phyloP scores from a whole-genome alignment of 2,797 vertebrate species.

The Sciurus vulgaris region DNA sequence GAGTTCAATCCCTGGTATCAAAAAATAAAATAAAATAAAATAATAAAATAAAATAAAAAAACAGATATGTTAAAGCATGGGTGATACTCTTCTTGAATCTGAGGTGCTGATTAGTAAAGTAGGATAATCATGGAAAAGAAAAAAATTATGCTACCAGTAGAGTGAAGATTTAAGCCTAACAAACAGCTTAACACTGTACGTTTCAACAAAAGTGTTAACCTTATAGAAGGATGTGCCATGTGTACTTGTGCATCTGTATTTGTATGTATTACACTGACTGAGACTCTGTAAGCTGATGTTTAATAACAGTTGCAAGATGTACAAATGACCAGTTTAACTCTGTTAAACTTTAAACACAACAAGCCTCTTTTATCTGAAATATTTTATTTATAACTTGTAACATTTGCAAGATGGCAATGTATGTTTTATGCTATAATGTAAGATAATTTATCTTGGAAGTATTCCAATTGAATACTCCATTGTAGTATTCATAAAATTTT shows the following conservation, averaged over 20 bases:
- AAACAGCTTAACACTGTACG: background rate
- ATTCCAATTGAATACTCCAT: background rate
- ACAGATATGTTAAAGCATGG: background rate
- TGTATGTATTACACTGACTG: background rate
- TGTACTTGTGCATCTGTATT: background rate
- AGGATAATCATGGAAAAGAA: constrained; percentile 10
- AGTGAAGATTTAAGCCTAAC: constrained; percentile 57
- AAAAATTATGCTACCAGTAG: constrained; percentile 22
- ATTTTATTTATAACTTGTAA: background rate
- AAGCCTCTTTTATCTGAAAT: background rate
- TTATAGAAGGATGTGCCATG: background rate
- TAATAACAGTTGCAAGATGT: constrained; percentile 16
- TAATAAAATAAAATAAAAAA: too few species aligned
- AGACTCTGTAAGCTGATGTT: background rate
- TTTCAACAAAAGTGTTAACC: constrained; percentile 29
- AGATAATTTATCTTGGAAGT: constrained; percentile 8
- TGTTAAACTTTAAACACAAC: constrained; percentile 15
- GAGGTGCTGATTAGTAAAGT: constrained; percentile 9
- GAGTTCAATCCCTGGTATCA: too few species aligned
- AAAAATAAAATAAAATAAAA: too few species aligned
- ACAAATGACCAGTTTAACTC: background rate
- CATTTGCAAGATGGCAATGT: background rate
- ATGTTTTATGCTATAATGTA: background rate
- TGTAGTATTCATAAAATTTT: background rate
- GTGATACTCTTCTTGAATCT: background rate